phyloP scores from a whole-genome alignment of 2,888 invertebrate species.

The Hipparchia semele region DNA sequence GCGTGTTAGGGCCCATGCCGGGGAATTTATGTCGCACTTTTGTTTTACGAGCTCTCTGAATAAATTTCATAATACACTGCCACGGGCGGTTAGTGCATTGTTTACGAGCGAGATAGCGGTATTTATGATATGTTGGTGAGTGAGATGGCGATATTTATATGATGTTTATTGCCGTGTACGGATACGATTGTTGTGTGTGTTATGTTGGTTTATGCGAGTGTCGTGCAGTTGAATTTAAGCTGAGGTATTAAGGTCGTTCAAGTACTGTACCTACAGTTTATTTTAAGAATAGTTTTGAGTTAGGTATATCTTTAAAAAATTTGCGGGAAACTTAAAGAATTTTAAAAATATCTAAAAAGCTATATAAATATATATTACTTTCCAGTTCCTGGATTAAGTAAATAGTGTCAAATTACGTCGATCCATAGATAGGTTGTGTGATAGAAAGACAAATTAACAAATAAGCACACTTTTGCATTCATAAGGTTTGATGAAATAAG shows the following conservation, averaged over 20 bases:
- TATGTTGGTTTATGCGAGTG: constrained; percentile 7
- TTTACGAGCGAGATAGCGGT: constrained; percentile 50
- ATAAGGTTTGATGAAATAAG: no score
- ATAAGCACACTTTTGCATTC: no score
- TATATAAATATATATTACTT: no score
- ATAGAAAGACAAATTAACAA: no score
- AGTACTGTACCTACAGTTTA: background rate
- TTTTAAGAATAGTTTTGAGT: no score
- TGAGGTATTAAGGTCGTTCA: background rate
- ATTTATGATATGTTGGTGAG: constrained; percentile 52
- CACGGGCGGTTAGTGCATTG: constrained; percentile 51
- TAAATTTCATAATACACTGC: constrained; percentile 60
- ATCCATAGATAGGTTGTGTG: no score
- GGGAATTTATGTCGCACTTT: constrained; percentile 75
- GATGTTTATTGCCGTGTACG: constrained; percentile 24
- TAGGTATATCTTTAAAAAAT: no score
- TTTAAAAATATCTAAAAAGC: no score
- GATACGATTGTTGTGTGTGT: constrained; percentile 26
- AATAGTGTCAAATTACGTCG: no score
- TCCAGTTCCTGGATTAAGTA: no score
- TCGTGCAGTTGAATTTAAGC: background rate
- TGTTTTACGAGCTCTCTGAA: constrained; percentile 74
- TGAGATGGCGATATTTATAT: constrained; percentile 46
- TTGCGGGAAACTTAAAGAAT: no score
- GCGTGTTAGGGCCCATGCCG: constrained; percentile 64